Conservation (phyloP, 1,140 invertebrate species). For the Drosophila yakuba region DNA sequence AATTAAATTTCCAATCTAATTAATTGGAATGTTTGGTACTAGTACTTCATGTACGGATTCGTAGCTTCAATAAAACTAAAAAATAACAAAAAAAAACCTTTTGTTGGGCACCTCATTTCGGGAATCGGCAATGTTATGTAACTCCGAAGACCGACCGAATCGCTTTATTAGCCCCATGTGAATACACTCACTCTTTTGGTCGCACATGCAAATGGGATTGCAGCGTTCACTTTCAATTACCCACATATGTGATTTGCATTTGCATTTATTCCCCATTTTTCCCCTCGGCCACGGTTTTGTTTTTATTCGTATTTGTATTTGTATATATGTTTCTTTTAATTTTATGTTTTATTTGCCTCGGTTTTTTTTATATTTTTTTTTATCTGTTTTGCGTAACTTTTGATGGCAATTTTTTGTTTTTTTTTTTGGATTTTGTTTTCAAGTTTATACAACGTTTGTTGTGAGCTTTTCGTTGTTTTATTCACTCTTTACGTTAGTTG, state of each 20-base stretch:
- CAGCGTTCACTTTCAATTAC: constrained; percentile 52
- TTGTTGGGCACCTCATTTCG: neutral
- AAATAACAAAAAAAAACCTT: too few relatives aligned
- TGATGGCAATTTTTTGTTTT: constrained; percentile 27
- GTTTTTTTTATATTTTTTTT: constrained; percentile 4
- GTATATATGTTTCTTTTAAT: too few relatives aligned
- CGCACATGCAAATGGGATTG: constrained; percentile 20
- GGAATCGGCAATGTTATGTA: neutral
- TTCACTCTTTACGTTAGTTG: constrained; percentile 20
- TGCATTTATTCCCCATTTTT: neutral
- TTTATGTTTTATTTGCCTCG: neutral
- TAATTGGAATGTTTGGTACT: too few relatives aligned
- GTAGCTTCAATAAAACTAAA: too few relatives aligned
- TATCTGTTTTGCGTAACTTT: constrained; percentile 49
- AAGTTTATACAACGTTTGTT: constrained; percentile 49
- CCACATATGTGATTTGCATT: constrained; percentile 58
- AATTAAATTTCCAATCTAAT: too few relatives aligned
- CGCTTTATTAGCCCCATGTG: constrained; percentile 34
- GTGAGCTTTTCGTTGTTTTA: constrained; percentile 19
- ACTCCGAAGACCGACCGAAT: constrained; percentile 14
- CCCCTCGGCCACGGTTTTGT: constrained; percentile 2
- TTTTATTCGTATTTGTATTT: constrained; percentile 7
- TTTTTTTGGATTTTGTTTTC: constrained; percentile 29
- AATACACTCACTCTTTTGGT: constrained; percentile 28
- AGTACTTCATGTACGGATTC: too few relatives aligned